Percentiles rank a stretch among this genome's conserved stretches.
Evolutionary conservation across 1,140 invertebrate species (phyloP).

Genomic region (Arctopsyche grandis): DNA sequence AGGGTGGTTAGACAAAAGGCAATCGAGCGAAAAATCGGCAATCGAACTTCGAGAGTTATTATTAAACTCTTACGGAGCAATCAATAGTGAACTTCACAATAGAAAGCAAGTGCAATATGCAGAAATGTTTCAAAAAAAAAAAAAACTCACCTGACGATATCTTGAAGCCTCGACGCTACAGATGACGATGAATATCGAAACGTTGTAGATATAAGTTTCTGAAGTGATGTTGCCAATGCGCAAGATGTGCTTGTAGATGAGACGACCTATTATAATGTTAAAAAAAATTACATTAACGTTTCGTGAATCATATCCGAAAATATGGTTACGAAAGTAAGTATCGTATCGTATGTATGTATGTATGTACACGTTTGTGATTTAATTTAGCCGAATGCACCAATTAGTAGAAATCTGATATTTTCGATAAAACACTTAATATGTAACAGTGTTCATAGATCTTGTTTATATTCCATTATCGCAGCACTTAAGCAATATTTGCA

Average conservation of each 20-base stretch:
- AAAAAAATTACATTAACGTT: slow-evolving; percentile 15
- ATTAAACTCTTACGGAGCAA: neutral
- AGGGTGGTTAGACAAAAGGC: neutral
- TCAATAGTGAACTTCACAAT: neutral
- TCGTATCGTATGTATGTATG: neutral
- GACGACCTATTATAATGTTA: slow-evolving; percentile 29
- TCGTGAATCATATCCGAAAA: neutral
- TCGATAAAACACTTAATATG: slow-evolving; percentile 22
- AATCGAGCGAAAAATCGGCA: neutral
- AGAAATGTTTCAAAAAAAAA: neutral
- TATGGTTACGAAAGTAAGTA: neutral
- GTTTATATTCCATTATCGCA: slow-evolving; percentile 46
- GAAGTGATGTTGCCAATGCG: slow-evolving; percentile 60
- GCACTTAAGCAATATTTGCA: slow-evolving; percentile 44
- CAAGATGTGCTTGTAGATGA: slow-evolving; percentile 53
- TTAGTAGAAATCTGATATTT: slow-evolving; percentile 26
- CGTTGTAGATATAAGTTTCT: slow-evolving; percentile 60
- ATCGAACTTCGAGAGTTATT: slow-evolving; percentile 1
- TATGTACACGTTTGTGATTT: neutral
- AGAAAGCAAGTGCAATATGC: neutral
- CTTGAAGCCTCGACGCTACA: slow-evolving; percentile 59
- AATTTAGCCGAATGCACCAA: neutral
- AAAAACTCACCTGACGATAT: slow-evolving; percentile 63
- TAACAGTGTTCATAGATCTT: neutral
- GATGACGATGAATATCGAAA: slow-evolving; percentile 57